A percentile compares a stretch with the other conserved stretches of the same genome.
Conservation (phyloP, 2,113 vertebrate genomes). For the Condylura cristata region DNA sequence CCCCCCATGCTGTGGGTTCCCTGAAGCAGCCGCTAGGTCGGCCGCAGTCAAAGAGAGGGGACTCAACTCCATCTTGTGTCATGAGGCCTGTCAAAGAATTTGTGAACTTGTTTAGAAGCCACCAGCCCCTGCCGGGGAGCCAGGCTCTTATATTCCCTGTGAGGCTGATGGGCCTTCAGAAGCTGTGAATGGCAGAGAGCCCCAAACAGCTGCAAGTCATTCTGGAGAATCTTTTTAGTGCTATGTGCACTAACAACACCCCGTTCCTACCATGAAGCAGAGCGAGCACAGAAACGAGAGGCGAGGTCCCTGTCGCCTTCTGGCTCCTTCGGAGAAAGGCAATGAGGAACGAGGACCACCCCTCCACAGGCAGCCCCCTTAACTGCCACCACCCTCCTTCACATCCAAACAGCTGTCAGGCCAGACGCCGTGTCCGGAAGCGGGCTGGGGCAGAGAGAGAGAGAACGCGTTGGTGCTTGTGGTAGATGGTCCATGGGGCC, state of each 20-base stretch:
- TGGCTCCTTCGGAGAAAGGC: background rate
- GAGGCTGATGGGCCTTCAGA: background rate
- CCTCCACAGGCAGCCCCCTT: background rate
- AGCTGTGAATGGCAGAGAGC: background rate
- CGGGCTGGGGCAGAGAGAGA: background rate
- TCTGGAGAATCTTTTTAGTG: background rate
- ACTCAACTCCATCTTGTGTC: background rate
- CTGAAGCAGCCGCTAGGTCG: too few species aligned
- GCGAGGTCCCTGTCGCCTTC: background rate
- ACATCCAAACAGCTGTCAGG: background rate
- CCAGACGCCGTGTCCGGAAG: background rate
- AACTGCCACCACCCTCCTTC: background rate
- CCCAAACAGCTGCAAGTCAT: background rate
- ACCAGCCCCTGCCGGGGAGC: background rate
- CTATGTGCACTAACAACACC: background rate
- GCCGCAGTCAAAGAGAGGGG: background rate
- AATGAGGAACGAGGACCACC: background rate
- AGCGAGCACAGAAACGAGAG: background rate
- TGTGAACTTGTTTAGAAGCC: background rate
- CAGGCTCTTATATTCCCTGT: background rate
- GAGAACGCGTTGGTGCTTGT: background rate
- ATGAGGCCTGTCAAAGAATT: background rate
- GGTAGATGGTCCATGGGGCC: fast-evolving
- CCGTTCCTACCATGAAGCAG: background rate
- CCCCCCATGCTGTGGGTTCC: fast-evolving